Percentiles rank a stretch among this genome's conserved stretches.
Evolutionary conservation across 2,888 invertebrate genomes (phyloP).

Genomic region (Therioaphis trifolii): DNA sequence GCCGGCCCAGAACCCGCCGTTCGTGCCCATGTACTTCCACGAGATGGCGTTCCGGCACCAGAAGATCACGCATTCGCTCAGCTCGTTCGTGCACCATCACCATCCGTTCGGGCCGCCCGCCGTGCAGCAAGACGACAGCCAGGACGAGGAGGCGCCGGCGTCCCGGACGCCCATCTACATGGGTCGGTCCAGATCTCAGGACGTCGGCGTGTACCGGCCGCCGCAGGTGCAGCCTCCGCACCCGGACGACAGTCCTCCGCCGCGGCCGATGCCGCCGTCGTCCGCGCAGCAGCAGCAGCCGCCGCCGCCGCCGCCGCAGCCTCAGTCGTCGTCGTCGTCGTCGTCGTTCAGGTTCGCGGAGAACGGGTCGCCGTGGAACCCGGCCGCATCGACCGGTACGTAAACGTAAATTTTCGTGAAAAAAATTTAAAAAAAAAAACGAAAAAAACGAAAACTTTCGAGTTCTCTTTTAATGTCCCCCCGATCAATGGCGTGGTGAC

Average conservation of each 20-base stretch:
- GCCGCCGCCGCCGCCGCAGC: neutral
- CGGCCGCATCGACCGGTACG: constrained; percentile 43
- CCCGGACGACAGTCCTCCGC: constrained; percentile 42
- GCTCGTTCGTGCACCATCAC: constrained; percentile 44
- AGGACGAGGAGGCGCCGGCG: constrained; percentile 70
- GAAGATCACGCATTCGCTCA: constrained; percentile 49
- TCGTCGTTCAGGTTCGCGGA: constrained; percentile 52
- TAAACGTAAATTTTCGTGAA: neutral
- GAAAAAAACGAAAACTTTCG: no score
- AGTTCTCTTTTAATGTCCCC: no score
- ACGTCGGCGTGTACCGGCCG: constrained; percentile 55
- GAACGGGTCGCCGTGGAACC: constrained; percentile 54
- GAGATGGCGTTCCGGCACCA: constrained; percentile 71
- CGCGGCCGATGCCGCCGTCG: neutral
- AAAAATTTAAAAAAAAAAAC: no score
- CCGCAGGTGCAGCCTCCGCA: constrained; percentile 72
- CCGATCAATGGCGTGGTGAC: no score
- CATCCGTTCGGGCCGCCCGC: constrained; percentile 75
- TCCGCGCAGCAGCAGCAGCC: no score
- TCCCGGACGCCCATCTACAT: constrained; percentile 65
- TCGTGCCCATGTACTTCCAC: constrained; percentile 80
- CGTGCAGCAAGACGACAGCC: constrained; percentile 76
- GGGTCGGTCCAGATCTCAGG: constrained; percentile 58
- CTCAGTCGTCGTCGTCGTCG: neutral
- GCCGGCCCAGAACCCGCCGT: constrained; percentile 87